These are phyloP conservation scores for Acanthoscelides obtectus DNA, from an alignment of 2,888 invertebrate species.

Conservation along the genomic window DNA sequence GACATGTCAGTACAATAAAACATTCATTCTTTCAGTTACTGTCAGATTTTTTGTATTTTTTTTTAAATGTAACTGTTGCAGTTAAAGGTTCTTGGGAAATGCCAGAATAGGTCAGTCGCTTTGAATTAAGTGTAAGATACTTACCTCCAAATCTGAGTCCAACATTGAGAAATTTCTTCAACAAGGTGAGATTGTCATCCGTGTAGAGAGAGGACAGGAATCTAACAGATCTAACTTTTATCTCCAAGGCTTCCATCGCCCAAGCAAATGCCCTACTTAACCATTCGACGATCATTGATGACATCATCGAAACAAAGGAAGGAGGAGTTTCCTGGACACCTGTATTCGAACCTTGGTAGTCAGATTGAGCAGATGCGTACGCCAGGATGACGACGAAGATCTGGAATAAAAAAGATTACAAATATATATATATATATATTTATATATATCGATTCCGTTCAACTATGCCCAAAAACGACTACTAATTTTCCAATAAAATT, in stretches of 20 bases:
- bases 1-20: too few relatives aligned
- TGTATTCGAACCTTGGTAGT: neutral
- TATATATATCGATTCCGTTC: too few relatives aligned
- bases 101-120: too few relatives aligned
- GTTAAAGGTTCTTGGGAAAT: too few relatives aligned
- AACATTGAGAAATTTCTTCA: conserved; percentile 23
- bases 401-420: neutral
- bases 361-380: neutral
- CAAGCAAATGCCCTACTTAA: conserved; percentile 17
- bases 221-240: conserved; percentile 28
- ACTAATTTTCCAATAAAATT: too few relatives aligned
- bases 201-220: conserved; percentile 29
- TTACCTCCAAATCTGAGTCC: conserved; percentile 9
- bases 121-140: neutral
- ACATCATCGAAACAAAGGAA: conserved; percentile 7
- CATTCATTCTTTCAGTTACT: too few relatives aligned
- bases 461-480: too few relatives aligned
- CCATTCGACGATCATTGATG: conserved; percentile 13
- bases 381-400: neutral
- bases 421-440: too few relatives aligned
- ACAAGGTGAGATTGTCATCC: conserved; percentile 30
- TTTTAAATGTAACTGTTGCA: too few relatives aligned
- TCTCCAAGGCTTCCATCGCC: conserved; percentile 26
- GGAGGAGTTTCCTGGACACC: neutral
- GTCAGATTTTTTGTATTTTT: too few relatives aligned